Evolutionary conservation across 2,797 vertebrate genomes (phyloP), one percentile per base, ranked within the genome.

Genomic region (Glyptemys insculpta): DNA sequence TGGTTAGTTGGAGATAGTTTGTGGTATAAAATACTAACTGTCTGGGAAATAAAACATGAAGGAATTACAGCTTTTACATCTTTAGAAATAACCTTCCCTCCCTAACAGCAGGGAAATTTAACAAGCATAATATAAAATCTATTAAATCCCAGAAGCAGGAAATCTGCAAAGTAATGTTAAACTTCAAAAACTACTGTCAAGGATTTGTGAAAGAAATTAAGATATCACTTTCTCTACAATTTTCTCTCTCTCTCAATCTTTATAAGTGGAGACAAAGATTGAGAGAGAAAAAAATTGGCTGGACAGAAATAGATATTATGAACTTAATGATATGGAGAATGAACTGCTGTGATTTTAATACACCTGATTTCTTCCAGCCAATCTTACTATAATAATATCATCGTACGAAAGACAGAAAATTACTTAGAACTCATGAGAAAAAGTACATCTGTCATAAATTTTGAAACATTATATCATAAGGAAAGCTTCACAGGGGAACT

Each of bases 351-450:
- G 90, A 44, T 87, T 90, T 27, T 82, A 91, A 79, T 95, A 94
- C n/a, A 94, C 52, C 72, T 86, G 85, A 95, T 85, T 93, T 94
- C 59, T 97, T 50, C 34, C 53, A 85, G 81, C n/a, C 87, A 96
- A 94, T 86, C 78, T 93, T 85, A 88, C 68, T 95, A 93, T 10
- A 95, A 62, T 53, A 12, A 37, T 79, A 92, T 93, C 23, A 80
- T 81, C 47, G 14, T 29, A 93, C 12, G 96, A 94, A 95, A 94
- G 25, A 91, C 79, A 92, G 21, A 96, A 96, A 97, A 96, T 91
- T 92, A 91, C 21, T 91, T 68, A 31, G n/a, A 84, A 84, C 65
- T 90, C 89, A 83, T 80, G 23, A 87, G 72, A 92, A 94, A 88
- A 94, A 86, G 12, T 59, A 94, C 37, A 78, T 91, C 21, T 90